Base-by-base conservation (phyloP, 2,888 invertebrate species). In the Carabus problematicus region DNA sequence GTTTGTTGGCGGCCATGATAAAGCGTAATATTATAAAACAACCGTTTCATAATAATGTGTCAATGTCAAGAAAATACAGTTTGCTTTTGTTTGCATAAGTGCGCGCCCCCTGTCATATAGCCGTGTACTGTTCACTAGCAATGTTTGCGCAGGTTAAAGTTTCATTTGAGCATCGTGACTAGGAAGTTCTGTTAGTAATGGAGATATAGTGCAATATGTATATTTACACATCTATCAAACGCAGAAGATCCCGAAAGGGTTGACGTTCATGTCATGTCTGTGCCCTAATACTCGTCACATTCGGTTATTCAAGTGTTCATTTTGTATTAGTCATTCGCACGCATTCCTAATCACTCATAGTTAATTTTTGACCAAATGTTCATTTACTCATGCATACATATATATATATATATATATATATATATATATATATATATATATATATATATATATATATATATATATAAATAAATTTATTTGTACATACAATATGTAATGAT, bases 301-400 rank as follows among this genome's bases (percentile, higher is more conserved):
- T 79, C 79, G 77, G 79, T 80, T 81, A 81, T 81, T 80, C 81
- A 82, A 80, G 78, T 76, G 76, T 79, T 80, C 79, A 79, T 81
- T 82, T 81, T 81, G 81, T 82, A 82, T 81, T 81, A 82, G 82
- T 81, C 82, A 82, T 74, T 76, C 77, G 75, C 82, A 81, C 80
- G 81, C 80, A 81, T 81, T 81, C 78, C 77, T 81, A 81, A 81
- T 80, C 80, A 79, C 77, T 73, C 73, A 75, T 79, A 77, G 79
- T 82, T 80, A 81, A 81, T 81, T 81, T 60, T 29, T 29, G 29
- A 29, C 29, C 6, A 29, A 29, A 29, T 29, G n/a, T n/a, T n/a
- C n/a, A n/a, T n/a, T n/a, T n/a, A 29, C 29, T 29, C 29, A 29
- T 29, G 29, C 29, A 29, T 29, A 29, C 29, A 29, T 29, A 29